Conservation (phyloP, 2,888 invertebrate species). For the Acleris laterana region DNA sequence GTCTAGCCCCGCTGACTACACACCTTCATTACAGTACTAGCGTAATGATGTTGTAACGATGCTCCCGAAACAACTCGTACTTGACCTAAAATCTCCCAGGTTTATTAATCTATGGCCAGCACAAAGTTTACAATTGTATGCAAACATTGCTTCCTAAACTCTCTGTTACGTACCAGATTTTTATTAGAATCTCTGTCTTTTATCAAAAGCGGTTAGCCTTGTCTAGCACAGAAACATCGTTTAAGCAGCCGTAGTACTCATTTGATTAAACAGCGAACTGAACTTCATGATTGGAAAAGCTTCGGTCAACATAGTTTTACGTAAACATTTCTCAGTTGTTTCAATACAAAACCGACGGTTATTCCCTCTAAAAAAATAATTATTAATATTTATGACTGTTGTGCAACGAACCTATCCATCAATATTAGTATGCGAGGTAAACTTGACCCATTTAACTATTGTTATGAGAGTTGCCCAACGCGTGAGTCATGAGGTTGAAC, state of each 20-base stretch:
- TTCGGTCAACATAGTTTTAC: not conserved
- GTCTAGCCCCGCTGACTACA: too few relatives aligned
- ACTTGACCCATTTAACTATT: constrained; percentile 73
- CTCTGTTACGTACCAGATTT: constrained; percentile 16
- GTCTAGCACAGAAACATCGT: constrained; percentile 4
- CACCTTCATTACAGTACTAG: constrained; percentile 18
- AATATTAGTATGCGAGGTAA: constrained; percentile 45
- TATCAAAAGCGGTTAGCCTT: constrained; percentile 11
- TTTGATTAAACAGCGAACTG: not conserved
- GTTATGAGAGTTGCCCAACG: constrained; percentile 71
- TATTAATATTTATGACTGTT: constrained; percentile 11
- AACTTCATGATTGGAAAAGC: not conserved
- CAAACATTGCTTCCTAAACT: constrained; percentile 23
- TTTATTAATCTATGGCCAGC: constrained; percentile 34
- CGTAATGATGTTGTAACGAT: constrained; percentile 25
- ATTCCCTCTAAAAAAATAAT: too few relatives aligned
- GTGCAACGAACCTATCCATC: constrained; percentile 28
- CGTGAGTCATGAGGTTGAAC: constrained; percentile 54
- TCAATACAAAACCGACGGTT: too few relatives aligned
- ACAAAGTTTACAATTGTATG: constrained; percentile 32
- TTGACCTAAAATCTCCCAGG: constrained; percentile 36
- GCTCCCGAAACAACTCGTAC: constrained; percentile 34
- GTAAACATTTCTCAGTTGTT: not conserved
- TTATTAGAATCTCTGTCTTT: constrained; percentile 23
- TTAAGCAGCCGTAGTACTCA: constrained; percentile 7